These are phyloP conservation scores for Hemibagrus wyckioides DNA, from an alignment of 2,113 vertebrate species.

Conservation along the genomic window DNA sequence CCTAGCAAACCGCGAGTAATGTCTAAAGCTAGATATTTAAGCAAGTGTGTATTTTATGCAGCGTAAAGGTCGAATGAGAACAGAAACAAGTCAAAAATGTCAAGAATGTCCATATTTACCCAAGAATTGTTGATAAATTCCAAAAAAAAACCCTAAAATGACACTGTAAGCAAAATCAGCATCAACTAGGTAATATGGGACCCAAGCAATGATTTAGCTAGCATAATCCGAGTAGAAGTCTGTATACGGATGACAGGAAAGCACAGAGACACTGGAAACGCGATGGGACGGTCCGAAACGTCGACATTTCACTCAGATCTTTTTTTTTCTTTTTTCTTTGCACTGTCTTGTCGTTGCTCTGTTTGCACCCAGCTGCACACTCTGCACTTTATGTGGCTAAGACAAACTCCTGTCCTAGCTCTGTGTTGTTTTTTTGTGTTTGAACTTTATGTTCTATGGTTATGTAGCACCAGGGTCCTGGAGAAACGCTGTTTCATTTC, in stretches of 20 bases:
- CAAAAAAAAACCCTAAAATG: neutral
- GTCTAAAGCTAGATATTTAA: too few species aligned
- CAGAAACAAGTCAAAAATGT: neutral
- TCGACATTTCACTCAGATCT: neutral
- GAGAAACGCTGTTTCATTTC: too few species aligned
- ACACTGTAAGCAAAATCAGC: neutral
- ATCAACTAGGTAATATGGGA: neutral
- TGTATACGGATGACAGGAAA: neutral
- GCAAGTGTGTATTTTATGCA: neutral
- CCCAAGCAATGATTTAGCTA: neutral
- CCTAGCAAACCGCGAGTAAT: neutral
- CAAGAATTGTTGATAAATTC: neutral
- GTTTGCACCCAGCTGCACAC: too few species aligned
- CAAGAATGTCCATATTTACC: neutral
- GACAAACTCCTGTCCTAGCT: too few species aligned
- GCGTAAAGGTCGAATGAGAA: neutral
- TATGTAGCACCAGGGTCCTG: too few species aligned
- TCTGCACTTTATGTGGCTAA: too few species aligned
- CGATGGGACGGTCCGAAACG: too few species aligned
- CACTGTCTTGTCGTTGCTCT: too few species aligned
- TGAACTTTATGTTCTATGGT: too few species aligned
- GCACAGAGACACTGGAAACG: neutral
- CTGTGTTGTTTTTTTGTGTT: too few species aligned
- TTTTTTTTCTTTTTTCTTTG: too few species aligned
- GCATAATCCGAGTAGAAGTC: neutral